A percentile compares a stretch with the other conserved stretches of the same genome.
Evolutionary conservation across 2,888 invertebrate species (phyloP).

Genomic region (Sesia bembeciformis): DNA sequence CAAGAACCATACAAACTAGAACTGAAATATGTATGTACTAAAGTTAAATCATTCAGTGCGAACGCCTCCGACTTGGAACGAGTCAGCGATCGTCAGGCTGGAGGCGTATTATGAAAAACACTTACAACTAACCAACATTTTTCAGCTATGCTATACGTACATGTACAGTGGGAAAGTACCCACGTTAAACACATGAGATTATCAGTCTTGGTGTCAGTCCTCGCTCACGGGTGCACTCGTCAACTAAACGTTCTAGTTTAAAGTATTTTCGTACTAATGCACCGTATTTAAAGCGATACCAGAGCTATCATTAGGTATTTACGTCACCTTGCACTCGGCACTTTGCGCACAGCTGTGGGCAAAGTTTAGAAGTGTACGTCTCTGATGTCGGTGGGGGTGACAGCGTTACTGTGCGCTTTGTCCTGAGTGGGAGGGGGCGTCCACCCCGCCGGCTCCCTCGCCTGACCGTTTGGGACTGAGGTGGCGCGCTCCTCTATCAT

Average conservation of each 20-base stretch:
- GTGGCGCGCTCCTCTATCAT: constrained; percentile 58
- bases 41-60: constrained; percentile 35
- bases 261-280: constrained; percentile 68
- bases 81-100: constrained; percentile 33
- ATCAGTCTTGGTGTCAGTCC: constrained; percentile 72
- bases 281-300: constrained; percentile 48
- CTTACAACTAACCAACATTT: constrained; percentile 39
- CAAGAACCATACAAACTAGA: constrained; percentile 52
- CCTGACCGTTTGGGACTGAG: constrained; percentile 59
- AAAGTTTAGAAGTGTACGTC: constrained; percentile 82
- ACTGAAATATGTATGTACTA: constrained; percentile 35
- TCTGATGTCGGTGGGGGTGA: constrained; percentile 89
- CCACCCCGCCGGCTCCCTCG: constrained; percentile 56
- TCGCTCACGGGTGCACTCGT: constrained; percentile 58
- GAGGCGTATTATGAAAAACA: constrained; percentile 50
- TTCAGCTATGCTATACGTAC: constrained; percentile 46
- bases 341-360: neutral
- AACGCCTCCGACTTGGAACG: constrained; percentile 13
- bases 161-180: constrained; percentile 36
- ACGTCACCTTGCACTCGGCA: neutral
- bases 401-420: constrained; percentile 82
- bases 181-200: constrained; percentile 59
- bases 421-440: constrained; percentile 63
- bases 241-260: constrained; percentile 49
- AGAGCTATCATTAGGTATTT: neutral